A percentile compares a stretch with the other conserved stretches of the same genome.
These are phyloP conservation scores for Orchesellides sinensis DNA, from an alignment of 2,888 invertebrate species.

Conservation along the genomic window DNA sequence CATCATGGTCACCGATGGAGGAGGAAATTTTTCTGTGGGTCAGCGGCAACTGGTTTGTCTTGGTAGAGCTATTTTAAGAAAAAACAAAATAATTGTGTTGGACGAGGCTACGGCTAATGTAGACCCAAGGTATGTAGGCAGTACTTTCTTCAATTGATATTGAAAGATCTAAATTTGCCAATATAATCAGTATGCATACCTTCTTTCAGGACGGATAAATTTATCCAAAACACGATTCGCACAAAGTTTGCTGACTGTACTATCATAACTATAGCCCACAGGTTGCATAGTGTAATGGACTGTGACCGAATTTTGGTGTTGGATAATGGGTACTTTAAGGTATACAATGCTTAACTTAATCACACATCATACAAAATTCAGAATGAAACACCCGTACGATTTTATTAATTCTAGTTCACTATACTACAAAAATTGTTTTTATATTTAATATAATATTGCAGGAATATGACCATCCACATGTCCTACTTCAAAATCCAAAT, in stretches of 20 bases:
- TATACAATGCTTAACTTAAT: too few species aligned
- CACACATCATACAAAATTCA: too few species aligned
- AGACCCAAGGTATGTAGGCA: neutral
- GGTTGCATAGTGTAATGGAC: conserved; percentile 93
- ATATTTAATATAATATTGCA: conserved; percentile 67
- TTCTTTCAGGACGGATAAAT: conserved; percentile 12
- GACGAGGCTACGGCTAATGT: conserved; percentile 56
- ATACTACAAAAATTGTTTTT: too few species aligned
- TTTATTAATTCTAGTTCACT: too few species aligned
- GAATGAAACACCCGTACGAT: too few species aligned
- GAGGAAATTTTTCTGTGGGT: conserved; percentile 83
- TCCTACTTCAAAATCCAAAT: conserved; percentile 81
- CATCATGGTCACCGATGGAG: conserved; percentile 85
- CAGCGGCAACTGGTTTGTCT: conserved; percentile 71
- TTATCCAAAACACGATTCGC: conserved; percentile 28
- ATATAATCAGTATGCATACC: too few species aligned
- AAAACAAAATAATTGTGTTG: conserved; percentile 69
- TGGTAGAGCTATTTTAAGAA: conserved; percentile 67
- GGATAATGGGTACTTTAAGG: conserved; percentile 86
- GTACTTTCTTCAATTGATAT: neutral
- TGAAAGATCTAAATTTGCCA: neutral
- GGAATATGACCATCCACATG: conserved; percentile 88
- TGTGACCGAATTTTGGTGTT: conserved; percentile 92
- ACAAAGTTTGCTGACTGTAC: conserved; percentile 80
- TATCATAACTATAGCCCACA: conserved; percentile 92